Conservation (phyloP, 2,888 invertebrate species). For the Netelia melanura region DNA sequence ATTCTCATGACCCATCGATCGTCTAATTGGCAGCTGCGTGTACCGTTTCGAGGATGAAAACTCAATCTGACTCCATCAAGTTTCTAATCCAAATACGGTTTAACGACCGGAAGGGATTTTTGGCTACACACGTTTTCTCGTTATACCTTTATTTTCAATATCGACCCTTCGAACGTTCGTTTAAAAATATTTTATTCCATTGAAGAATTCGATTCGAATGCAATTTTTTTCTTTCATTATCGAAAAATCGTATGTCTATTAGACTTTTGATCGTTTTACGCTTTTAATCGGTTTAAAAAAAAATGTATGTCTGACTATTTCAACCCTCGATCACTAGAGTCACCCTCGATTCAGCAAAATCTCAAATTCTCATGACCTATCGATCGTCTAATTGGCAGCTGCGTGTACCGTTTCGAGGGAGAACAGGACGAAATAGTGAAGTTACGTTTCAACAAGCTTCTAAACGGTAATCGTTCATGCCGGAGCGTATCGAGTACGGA, state of each 20-base stretch:
- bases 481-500: slow-evolving; percentile 82
- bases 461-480: slow-evolving; percentile 85
- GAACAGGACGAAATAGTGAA: slow-evolving; percentile 93
- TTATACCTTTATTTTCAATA: slow-evolving; percentile 8
- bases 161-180: background rate
- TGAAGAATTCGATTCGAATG: slow-evolving; percentile 19
- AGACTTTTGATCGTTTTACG: no score
- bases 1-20: slow-evolving; percentile 20
- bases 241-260: background rate
- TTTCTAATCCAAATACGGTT: background rate
- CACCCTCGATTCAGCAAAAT: background rate
- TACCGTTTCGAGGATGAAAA: slow-evolving; percentile 91
- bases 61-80: background rate
- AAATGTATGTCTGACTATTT: slow-evolving; percentile 65
- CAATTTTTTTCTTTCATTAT: slow-evolving; percentile 25
- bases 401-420: slow-evolving; percentile 95
- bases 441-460: slow-evolving; percentile 90
- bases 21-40: slow-evolving; percentile 88
- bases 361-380: slow-evolving; percentile 15
- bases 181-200: background rate
- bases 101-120: slow-evolving; percentile 5
- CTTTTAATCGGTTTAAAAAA: slow-evolving; percentile 30
- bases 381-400: slow-evolving; percentile 85
- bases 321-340: background rate
- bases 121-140: background rate